phyloP scores from a whole-genome alignment of 2,113 vertebrate species.

The Brienomyrus longianalis region DNA sequence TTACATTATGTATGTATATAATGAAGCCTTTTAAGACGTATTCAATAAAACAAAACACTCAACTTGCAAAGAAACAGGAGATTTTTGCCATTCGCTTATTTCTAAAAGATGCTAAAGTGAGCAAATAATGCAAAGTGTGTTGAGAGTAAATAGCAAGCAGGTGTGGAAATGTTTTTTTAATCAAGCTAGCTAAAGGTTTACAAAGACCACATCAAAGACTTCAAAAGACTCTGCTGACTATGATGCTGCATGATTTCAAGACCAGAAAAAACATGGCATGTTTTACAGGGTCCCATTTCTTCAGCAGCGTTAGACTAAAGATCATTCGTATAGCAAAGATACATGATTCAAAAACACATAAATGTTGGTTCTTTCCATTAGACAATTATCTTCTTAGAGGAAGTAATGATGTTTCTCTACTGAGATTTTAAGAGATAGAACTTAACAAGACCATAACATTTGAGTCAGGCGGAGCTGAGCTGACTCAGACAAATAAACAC shows the following conservation, averaged over 20 bases:
- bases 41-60: neutral
- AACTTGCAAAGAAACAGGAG: neutral
- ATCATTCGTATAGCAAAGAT: neutral
- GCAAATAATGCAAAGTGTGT: neutral
- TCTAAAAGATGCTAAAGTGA: neutral
- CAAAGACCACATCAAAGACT: conserved; percentile 6
- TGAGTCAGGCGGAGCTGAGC: conserved; percentile 57
- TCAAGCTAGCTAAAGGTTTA: neutral
- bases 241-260: conserved; percentile 13
- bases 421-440: neutral
- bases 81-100: neutral
- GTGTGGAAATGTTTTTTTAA: neutral
- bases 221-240: neutral
- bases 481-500: conserved; percentile 56
- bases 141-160: conserved; percentile 11
- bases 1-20: neutral
- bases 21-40: neutral
- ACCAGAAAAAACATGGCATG: neutral
- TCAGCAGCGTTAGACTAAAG: neutral
- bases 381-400: conserved; percentile 53
- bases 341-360: neutral
- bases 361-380: conserved; percentile 16
- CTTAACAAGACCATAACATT: conserved; percentile 62
- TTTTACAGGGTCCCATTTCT: neutral
- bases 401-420: conserved; percentile 55